phyloP scores from a whole-genome alignment of 2,113 vertebrate genomes.

The Solenodon paradoxus region DNA sequence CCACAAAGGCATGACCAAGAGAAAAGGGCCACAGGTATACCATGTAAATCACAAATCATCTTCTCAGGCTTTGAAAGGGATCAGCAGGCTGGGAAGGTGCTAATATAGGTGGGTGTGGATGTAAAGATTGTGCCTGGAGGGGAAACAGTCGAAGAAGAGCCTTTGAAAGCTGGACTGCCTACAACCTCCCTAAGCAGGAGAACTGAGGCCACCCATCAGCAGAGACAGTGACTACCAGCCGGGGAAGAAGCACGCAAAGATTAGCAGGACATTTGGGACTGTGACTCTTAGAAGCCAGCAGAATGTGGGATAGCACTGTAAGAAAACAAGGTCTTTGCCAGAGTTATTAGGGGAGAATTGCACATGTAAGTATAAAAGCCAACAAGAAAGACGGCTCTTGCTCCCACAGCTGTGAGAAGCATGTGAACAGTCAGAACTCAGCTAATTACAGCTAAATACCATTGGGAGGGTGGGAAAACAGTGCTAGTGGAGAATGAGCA shows the following conservation, averaged over 20 bases:
- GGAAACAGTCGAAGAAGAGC: not conserved
- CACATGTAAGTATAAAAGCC: not conserved
- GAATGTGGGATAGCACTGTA: not conserved
- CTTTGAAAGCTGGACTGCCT: not conserved
- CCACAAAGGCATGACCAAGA: not conserved
- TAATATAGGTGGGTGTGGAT: not conserved
- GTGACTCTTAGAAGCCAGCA: not conserved
- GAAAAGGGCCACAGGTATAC: not conserved
- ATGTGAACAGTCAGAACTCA: not conserved
- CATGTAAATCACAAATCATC: not conserved
- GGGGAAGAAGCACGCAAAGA: not conserved
- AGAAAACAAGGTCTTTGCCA: not conserved
- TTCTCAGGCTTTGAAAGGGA: not conserved
- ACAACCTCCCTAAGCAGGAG: not conserved
- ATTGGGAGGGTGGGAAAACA: not conserved
- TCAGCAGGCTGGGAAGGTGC: not conserved
- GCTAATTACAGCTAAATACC: not conserved
- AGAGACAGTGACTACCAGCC: not conserved
- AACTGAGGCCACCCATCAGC: not conserved
- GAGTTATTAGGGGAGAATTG: not conserved
- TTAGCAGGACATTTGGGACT: not conserved
- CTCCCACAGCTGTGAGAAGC: not conserved
- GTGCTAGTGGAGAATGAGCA: not conserved
- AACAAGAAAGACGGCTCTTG: slow-evolving; percentile 7
- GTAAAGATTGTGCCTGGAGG: not conserved